Conservation (phyloP, 2,797 vertebrate species). For the Ptychadena robeensis region DNA sequence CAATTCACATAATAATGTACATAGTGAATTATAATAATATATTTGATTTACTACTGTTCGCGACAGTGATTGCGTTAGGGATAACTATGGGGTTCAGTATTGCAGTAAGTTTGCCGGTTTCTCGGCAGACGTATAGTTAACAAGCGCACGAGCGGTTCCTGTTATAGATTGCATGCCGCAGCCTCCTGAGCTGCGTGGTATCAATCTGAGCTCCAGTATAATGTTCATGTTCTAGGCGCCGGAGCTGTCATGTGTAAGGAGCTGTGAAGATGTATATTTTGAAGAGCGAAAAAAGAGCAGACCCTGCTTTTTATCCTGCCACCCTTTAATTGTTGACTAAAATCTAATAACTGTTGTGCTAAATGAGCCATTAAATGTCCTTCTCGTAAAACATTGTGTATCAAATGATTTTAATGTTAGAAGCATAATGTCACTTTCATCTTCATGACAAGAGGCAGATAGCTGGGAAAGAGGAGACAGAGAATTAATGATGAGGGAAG, state of each 20-base stretch:
- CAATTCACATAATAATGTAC: background rate
- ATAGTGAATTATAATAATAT: background rate
- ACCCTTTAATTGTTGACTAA: constrained; percentile 74
- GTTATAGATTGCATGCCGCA: constrained; percentile 54
- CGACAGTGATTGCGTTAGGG: background rate
- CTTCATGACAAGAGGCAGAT: constrained; percentile 70
- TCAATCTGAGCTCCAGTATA: constrained; percentile 57
- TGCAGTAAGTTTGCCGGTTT: background rate
- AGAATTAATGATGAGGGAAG: constrained; percentile 61
- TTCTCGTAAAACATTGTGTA: constrained; percentile 68
- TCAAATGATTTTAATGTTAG: constrained; percentile 71
- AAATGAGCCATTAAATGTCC: constrained; percentile 77
- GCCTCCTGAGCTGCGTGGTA: constrained; percentile 53
- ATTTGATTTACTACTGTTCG: background rate
- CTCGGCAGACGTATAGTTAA: constrained; percentile 37
- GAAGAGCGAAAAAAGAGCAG: constrained; percentile 59
- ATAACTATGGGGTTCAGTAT: background rate
- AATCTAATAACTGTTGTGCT: constrained; percentile 75
- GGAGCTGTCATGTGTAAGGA: constrained; percentile 66
- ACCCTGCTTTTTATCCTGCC: constrained; percentile 63
- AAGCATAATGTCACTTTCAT: constrained; percentile 74
- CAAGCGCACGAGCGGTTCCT: constrained; percentile 23
- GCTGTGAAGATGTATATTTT: constrained; percentile 63
- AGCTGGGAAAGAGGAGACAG: constrained; percentile 56
- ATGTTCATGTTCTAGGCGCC: constrained; percentile 56